phyloP scores from a whole-genome alignment of 1,140 invertebrate species.

The Scylla paramamosain region DNA sequence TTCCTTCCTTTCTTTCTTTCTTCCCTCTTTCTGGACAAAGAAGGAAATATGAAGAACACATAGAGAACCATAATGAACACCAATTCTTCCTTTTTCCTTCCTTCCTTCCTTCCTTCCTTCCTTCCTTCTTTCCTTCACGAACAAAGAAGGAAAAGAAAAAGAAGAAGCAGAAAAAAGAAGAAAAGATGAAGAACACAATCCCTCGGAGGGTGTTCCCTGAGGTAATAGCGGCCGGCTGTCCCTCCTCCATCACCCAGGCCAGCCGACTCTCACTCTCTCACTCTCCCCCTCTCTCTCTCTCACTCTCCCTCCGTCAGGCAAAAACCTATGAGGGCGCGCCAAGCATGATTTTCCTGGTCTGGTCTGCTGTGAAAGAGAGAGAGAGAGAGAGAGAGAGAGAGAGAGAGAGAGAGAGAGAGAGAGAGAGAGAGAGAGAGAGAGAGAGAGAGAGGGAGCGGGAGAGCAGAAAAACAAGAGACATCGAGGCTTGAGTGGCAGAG shows the following conservation, averaged over 20 bases:
- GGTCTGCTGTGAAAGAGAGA: background rate
- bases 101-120: too few relatives aligned
- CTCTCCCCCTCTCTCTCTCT: background rate
- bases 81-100: background rate
- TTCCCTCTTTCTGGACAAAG: background rate
- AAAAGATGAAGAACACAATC: too few relatives aligned
- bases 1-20: background rate
- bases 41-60: background rate
- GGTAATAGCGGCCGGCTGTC: too few relatives aligned
- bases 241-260: background rate
- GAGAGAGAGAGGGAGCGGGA: background rate
- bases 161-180: too few relatives aligned
- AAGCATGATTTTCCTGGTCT: background rate
- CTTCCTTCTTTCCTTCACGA: background rate
- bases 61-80: too few relatives aligned
- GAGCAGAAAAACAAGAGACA: constrained; percentile 70
- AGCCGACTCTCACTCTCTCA: background rate
- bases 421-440: constrained; percentile 29
- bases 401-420: constrained; percentile 39
- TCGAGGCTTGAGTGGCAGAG: constrained; percentile 71
- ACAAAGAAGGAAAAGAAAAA: background rate
- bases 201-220: too few relatives aligned
- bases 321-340: background rate
- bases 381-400: constrained; percentile 38
- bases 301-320: constrained; percentile 25